Base-by-base conservation (phyloP, 2,888 invertebrate species). In the Biston betularia region DNA sequence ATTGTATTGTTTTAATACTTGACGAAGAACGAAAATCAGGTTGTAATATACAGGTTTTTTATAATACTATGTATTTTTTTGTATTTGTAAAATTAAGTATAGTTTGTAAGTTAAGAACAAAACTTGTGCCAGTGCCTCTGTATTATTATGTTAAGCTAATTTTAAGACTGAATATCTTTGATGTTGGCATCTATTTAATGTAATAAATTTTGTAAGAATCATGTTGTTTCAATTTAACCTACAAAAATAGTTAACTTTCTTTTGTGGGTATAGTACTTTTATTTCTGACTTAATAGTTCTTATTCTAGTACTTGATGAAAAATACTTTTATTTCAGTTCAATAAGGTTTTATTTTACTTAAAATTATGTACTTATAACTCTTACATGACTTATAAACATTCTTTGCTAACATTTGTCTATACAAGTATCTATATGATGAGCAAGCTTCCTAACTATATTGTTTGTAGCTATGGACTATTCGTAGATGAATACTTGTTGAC, bases 71-170 rank as follows among this genome's bases (percentile, higher is more conserved):
- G 70, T 74, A 75, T 57, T 12, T 60, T 50, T 63, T 72, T 58
- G 63, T 59, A 68, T 67, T 65, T 65, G 52, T 75, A 71, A 76
- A 75, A 11, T 76, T 79, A 74, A 74, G 72, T 75, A 58, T 58
- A 48, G 40, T 7, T 24, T 75, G 71, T 75, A 82, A 78, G 74
- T 71, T 57, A 81, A 73, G 74, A 80, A 79, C 74, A 76, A 77
- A 79, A 80, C 81, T 88, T 87, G 89, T 92, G 92, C 89, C 91
- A 91, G 92, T 92, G 91, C 92, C 92, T 92, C 82, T 84, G 84
- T 89, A 89, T 85, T 82, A 84, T 78, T 89, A 87, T 83, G 83
- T 80, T 82, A 83, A 84, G 87, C 82, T 90, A 89, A 83, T 88
- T 85, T 89, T 93, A 93, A 93, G 93, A 93, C 92, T 93, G 92